Conservation (phyloP, 2,888 invertebrate genomes). For the Caenorhabditis angaria region DNA sequence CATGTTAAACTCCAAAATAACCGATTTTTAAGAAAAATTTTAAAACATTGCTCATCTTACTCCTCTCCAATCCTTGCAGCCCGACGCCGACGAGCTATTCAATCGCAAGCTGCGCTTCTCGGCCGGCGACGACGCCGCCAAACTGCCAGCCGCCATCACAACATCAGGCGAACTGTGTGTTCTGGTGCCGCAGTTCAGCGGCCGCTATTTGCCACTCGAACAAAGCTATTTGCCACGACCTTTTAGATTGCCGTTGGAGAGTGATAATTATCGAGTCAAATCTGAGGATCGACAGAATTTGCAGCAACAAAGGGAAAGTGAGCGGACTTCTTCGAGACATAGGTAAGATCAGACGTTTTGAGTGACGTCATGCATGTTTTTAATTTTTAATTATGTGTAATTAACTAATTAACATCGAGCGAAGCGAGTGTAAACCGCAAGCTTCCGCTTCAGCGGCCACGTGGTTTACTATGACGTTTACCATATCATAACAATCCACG, state of each 20-base stretch:
- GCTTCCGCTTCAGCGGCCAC: no score
- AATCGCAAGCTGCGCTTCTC: conserved; percentile 77
- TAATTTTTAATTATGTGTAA: no score
- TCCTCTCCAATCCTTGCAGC: conserved; percentile 53
- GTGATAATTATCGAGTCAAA: conserved; percentile 52
- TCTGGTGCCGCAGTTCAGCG: conserved; percentile 68
- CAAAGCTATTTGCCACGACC: conserved; percentile 67
- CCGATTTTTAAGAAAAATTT: no score
- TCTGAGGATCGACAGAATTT: conserved; percentile 26
- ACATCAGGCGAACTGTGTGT: conserved; percentile 87
- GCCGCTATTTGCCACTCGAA: conserved; percentile 68
- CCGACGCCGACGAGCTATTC: conserved; percentile 77
- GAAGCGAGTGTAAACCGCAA: no score
- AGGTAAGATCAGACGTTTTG: conserved; percentile 18
- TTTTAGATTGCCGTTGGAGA: conserved; percentile 57
- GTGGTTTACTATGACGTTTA: no score
- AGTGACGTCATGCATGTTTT: no score
- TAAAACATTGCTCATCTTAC: no score
- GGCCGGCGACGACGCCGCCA: conserved; percentile 89
- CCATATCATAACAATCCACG: no score
- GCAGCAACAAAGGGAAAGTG: conserved; percentile 21
- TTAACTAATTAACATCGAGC: no score
- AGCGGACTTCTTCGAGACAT: conserved; percentile 38
- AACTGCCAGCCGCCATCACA: conserved; percentile 79
- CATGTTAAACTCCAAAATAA: no score